Base-by-base conservation (phyloP, 1,140 invertebrate genomes). In the Zaprionus kolodkinae region DNA sequence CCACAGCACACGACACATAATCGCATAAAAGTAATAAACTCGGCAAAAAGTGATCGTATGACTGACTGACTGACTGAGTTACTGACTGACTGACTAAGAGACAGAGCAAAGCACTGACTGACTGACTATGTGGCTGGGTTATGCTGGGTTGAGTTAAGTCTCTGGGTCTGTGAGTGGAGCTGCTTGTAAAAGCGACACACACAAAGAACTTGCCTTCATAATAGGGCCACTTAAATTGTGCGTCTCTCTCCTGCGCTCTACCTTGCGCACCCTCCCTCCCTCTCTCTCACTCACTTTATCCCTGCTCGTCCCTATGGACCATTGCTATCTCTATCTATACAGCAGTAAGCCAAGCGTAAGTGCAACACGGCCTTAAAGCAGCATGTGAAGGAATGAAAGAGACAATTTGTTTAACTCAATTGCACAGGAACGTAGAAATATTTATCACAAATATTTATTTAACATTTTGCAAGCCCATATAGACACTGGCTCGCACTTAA, bases 11-110 rank as follows among this genome's bases (percentile, higher is more conserved):
- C 69, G 80, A 80, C 84, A 88, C 80, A 87, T 87, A 88, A 87
- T 87, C 84, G 79, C 85, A 88, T 88, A 84, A 88, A 88, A 84
- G 80, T 89, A 88, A 88, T 88, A 86, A 87, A 88, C 80, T 89
- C 78, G 67, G 72, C 76, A 86, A 82, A 86, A 87, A 87, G 72
- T 67, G 79, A 69, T 79, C 63, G 76, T 65, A 65, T 68, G 76
- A 76, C 82, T 76, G 78, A 85, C 69, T 61, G 71, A 76, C 73
- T 73, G 69, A 79, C 66, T 76, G 68, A 63, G 60, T 61, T 50
- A 57, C 57, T 40, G 65, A 54, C 45, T 25, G 30, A 60, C 50
- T 50, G 60, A 65, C 54, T 65, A 72, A n/a, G n/a, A n/a, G n/a
- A n/a, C n/a, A n/a, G n/a, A n/a, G n/a, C n/a, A n/a, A n/a, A n/a